Conservation (phyloP, 2,888 invertebrate genomes). For the Lepetodrilus schrolli region DNA sequence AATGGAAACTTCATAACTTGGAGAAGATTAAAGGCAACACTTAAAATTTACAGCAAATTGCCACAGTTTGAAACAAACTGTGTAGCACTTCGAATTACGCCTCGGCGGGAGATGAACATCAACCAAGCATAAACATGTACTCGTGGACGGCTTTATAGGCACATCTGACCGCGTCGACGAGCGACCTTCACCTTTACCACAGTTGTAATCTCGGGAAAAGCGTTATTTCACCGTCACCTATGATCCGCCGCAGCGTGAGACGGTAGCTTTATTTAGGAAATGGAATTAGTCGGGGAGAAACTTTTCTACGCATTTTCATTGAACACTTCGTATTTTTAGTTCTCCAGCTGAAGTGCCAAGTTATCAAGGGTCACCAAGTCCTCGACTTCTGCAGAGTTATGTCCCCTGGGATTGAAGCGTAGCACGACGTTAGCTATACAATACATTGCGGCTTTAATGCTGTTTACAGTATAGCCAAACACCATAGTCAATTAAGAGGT, state of each 20-base stretch:
- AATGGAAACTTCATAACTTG: conserved; percentile 3
- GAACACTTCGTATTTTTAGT: no score
- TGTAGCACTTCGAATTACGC: neutral
- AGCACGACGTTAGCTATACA: no score
- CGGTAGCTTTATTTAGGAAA: neutral
- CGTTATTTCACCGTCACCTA: neutral
- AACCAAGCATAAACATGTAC: neutral
- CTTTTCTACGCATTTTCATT: no score
- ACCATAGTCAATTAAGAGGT: no score
- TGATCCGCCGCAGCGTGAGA: neutral
- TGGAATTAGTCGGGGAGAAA: neutral
- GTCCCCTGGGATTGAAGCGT: no score
- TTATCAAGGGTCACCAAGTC: no score
- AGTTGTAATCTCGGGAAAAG: neutral
- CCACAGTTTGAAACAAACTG: neutral
- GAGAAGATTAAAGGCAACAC: conserved; percentile 7
- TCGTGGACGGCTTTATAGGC: neutral
- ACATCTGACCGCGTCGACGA: neutral
- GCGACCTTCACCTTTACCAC: conserved; percentile 3
- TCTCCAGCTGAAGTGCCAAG: no score
- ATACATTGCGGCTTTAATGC: no score
- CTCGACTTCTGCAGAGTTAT: no score
- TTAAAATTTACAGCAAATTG: conserved; percentile 23
- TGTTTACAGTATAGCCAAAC: no score
- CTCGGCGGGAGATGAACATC: neutral